Conservation (phyloP, 1,140 invertebrate genomes). For the Lepidostoma basale region DNA sequence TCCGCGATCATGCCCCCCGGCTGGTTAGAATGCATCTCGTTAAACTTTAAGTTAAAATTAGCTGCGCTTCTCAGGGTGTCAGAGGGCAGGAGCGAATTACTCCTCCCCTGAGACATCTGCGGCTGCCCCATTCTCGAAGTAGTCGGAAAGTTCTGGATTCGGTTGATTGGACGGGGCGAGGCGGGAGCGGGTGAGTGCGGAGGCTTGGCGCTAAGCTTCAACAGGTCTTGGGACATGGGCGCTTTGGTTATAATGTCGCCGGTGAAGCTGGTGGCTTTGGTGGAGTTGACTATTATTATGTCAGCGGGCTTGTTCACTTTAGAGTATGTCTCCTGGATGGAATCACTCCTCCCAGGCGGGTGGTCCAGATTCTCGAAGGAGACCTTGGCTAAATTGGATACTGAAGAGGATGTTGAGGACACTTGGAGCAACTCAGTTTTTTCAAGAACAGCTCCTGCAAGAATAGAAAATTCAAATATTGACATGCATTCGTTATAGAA, state of each 20-base stretch:
- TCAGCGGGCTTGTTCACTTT: constrained; percentile 34
- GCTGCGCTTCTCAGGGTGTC: constrained; percentile 29
- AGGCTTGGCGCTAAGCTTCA: constrained; percentile 53
- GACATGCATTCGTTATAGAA: too few relatives aligned
- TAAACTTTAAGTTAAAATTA: constrained; percentile 43
- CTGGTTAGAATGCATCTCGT: constrained; percentile 36
- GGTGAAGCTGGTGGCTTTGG: constrained; percentile 17
- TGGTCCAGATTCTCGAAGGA: not conserved
- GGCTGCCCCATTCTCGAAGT: not conserved
- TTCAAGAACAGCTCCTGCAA: constrained; percentile 11
- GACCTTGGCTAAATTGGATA: constrained; percentile 31
- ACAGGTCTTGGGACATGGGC: constrained; percentile 33
- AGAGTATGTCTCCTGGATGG: not conserved
- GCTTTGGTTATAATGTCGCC: constrained; percentile 17
- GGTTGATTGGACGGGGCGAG: constrained; percentile 54
- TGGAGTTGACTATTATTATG: constrained; percentile 32
- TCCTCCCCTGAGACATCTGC: constrained; percentile 13
- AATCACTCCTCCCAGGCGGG: not conserved
- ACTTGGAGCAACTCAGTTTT: constrained; percentile 7
- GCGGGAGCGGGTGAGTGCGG: constrained; percentile 61
- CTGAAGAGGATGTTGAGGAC: constrained; percentile 33
- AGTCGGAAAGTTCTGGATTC: constrained; percentile 14
- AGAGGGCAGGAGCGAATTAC: constrained; percentile 11
- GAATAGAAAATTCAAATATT: not conserved
- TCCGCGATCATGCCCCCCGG: constrained; percentile 42